Evolutionary conservation across 1,140 invertebrate genomes (phyloP), one percentile per base, ranked within the genome.

Genomic region (Dysdera silvatica): DNA sequence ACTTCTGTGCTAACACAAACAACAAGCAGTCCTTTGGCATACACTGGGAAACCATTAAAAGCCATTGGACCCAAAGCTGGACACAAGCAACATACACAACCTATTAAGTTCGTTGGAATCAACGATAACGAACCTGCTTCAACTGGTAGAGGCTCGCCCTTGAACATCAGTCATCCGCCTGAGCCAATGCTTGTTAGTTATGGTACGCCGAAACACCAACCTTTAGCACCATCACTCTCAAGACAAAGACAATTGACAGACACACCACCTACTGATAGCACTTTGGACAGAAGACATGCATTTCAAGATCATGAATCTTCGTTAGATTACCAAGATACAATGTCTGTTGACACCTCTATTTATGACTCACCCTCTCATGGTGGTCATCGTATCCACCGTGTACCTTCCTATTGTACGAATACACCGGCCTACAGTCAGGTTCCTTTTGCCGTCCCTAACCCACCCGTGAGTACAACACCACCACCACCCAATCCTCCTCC

Each of bases 41-140:
- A n/a, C n/a, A n/a, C n/a, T n/a, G n/a, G n/a, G n/a, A 48, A 43
- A 10, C 47, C 40, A 48, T 31, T 68, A 12, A 57, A 59, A 41
- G 55, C 64, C 24, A 65, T 69, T 32, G 68, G 68, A 20, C 67
- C 68, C 28, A 68, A 67, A 66, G 54, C 57, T 33, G 68, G 68
- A 31, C 67, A 62, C 40, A 71, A 70, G 65, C 70, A 67, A 56
- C 73, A 73, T 63, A 72, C 72, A 49, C 71, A 76, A 49, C 76
- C 76, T 8, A 74, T 77, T 55, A 75, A 78, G 67, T 76, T 77
- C 65, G 73, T 77, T n/a, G 74, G 73, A n/a, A 61, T 76, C 26
- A 51, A 54, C 23, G 69, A 70, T 49, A 70, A 71, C 37, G 69
- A 74, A 35, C 68, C 60, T 47, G 32, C 49, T 23, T 52, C 61